Conservation (phyloP, 1,140 invertebrate genomes). For the Drosophila ambigua region DNA sequence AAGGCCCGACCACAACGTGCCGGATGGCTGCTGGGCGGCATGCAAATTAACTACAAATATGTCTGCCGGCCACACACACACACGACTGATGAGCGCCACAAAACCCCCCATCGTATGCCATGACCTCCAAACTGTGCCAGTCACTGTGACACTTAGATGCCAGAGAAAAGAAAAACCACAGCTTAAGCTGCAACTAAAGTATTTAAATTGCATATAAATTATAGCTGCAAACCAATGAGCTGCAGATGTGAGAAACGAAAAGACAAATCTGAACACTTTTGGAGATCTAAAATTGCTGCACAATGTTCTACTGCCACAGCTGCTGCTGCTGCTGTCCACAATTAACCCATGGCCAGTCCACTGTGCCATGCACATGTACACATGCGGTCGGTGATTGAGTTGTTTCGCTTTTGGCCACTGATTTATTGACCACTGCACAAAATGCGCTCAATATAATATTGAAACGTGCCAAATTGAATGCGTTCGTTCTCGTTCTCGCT, state of each 20-base stretch:
- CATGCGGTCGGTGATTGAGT: constrained; percentile 43
- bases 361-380: constrained; percentile 3
- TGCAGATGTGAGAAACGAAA: too few species aligned
- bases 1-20: constrained; percentile 37
- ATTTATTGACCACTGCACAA: constrained; percentile 62
- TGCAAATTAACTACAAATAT: constrained; percentile 51
- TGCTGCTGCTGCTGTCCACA: constrained; percentile 1
- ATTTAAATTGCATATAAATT: too few species aligned
- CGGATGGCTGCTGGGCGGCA: neutral
- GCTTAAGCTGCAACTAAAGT: too few species aligned
- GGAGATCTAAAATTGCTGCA: too few species aligned
- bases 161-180: too few species aligned
- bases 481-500: too few species aligned
- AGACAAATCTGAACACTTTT: too few species aligned
- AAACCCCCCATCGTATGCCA: neutral
- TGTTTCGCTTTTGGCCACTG: constrained; percentile 44
- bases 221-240: too few species aligned
- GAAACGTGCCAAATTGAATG: constrained; percentile 57
- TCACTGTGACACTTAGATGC: neutral
- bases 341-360: constrained; percentile 14
- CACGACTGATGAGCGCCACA: neutral
- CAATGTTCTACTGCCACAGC: too few species aligned
- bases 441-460: constrained; percentile 50
- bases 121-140: neutral
- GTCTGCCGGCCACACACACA: constrained; percentile 1